A percentile compares a stretch with the other conserved stretches of the same genome.
Evolutionary conservation across 1,140 invertebrate genomes (phyloP).

Genomic region (Heliconius congener): DNA sequence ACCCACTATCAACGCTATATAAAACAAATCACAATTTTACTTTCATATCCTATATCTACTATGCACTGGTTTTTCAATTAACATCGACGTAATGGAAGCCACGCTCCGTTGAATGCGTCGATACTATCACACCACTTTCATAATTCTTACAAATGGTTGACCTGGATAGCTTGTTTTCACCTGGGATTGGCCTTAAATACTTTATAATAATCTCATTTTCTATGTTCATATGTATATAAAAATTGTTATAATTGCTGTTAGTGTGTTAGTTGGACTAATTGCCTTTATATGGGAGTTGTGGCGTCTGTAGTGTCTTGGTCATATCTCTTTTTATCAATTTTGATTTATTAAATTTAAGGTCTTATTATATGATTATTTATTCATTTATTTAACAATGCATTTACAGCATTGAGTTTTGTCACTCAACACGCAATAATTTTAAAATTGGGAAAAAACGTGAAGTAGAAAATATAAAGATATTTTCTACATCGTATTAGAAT

Average conservation of each 20-base stretch:
- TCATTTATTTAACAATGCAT: too few species aligned
- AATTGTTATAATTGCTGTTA: not conserved
- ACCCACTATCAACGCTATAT: too few species aligned
- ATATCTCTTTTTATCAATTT: too few species aligned
- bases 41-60: not conserved
- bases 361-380: too few species aligned
- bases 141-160: constrained; percentile 11
- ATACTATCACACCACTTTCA: constrained; percentile 21
- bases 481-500: not conserved
- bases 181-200: not conserved
- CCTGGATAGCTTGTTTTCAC: constrained; percentile 7
- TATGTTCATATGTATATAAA: not conserved
- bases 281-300: not conserved
- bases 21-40: not conserved
- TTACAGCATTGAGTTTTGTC: too few species aligned
- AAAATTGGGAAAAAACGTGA: too few species aligned
- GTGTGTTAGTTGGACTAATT: not conserved
- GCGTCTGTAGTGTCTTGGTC: too few species aligned
- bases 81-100: constrained; percentile 24
- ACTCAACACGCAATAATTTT: too few species aligned
- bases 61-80: constrained; percentile 31
- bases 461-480: too few species aligned
- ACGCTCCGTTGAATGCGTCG: constrained; percentile 29
- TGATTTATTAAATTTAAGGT: too few species aligned
- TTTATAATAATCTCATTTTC: not conserved